These are phyloP conservation scores for Lithosia quadra DNA, from an alignment of 2,888 invertebrate genomes.

Conservation along the genomic window DNA sequence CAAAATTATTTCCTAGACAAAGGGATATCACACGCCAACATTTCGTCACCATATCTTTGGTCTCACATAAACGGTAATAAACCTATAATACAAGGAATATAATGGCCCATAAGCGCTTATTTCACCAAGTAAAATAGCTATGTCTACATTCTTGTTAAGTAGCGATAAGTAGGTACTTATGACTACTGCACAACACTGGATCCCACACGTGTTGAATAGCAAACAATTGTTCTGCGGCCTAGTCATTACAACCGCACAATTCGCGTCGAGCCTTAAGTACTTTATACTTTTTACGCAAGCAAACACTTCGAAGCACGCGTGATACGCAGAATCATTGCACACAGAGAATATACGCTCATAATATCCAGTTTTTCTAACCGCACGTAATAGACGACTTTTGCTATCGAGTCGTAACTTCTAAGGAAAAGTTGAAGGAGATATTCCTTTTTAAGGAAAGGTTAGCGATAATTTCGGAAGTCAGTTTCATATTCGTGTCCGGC, in stretches of 20 bases:
- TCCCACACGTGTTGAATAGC: slow-evolving; percentile 28
- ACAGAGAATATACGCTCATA: background rate
- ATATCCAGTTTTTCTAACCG: no score
- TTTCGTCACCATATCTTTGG: background rate
- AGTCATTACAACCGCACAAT: slow-evolving; percentile 10
- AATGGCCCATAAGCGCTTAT: background rate
- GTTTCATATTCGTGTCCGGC: background rate
- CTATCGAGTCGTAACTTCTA: no score
- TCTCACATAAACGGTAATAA: background rate
- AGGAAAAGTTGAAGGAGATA: background rate
- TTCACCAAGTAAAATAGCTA: background rate
- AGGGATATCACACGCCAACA: background rate
- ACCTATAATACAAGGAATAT: background rate
- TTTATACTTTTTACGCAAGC: slow-evolving; percentile 7
- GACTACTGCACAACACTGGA: slow-evolving; percentile 11
- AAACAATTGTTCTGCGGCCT: slow-evolving; percentile 20
- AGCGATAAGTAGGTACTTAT: slow-evolving; percentile 3
- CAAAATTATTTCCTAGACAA: background rate
- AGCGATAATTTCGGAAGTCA: background rate
- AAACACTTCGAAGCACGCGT: background rate
- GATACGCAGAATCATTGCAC: background rate
- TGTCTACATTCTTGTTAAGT: slow-evolving; percentile 8
- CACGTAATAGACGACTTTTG: no score
- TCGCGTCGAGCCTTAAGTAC: slow-evolving; percentile 3
- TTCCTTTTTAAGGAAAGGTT: background rate